Percentiles rank a stretch among this genome's conserved stretches.
Conservation (phyloP, 2,113 vertebrate species). For the Python bivittatus region DNA sequence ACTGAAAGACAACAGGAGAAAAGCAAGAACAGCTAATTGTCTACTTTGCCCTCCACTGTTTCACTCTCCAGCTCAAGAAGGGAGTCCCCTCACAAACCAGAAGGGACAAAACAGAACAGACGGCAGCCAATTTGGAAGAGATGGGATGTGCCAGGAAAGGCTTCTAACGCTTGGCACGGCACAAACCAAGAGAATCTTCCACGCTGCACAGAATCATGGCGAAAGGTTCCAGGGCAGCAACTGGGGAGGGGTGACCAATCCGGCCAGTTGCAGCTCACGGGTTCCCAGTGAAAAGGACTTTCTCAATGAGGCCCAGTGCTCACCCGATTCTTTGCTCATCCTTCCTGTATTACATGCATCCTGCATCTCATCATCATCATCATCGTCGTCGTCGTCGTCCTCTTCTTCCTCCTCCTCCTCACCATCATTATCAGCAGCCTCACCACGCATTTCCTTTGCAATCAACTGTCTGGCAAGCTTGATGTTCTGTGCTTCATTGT, state of each 20-base stretch:
- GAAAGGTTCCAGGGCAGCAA: not conserved
- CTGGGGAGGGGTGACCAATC: not conserved
- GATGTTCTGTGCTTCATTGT: constrained; percentile 96
- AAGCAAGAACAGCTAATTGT: not conserved
- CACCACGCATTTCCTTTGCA: constrained; percentile 87
- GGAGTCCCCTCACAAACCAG: not conserved
- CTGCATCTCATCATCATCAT: constrained; percentile 81
- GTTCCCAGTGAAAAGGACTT: not conserved
- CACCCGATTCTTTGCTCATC: constrained; percentile 69
- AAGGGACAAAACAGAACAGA: not conserved
- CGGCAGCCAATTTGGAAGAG: not conserved
- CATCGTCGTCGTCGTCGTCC: constrained; percentile 68
- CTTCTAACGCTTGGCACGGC: too few species aligned
- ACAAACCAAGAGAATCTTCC: not conserved
- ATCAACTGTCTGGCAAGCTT: constrained; percentile 94
- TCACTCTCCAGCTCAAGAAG: not conserved
- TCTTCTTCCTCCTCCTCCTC: constrained; percentile 47
- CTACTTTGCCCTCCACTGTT: not conserved
- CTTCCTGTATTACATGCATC: constrained; percentile 83
- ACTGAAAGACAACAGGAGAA: constrained; percentile 15
- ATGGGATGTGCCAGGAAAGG: not conserved
- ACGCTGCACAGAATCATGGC: not conserved
- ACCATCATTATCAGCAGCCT: constrained; percentile 79
- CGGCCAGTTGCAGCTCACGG: not conserved
- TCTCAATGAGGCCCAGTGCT: constrained; percentile 26